Evolutionary conservation across 2,113 vertebrate species (phyloP).

Genomic region (Thalassoma bifasciatum): DNA sequence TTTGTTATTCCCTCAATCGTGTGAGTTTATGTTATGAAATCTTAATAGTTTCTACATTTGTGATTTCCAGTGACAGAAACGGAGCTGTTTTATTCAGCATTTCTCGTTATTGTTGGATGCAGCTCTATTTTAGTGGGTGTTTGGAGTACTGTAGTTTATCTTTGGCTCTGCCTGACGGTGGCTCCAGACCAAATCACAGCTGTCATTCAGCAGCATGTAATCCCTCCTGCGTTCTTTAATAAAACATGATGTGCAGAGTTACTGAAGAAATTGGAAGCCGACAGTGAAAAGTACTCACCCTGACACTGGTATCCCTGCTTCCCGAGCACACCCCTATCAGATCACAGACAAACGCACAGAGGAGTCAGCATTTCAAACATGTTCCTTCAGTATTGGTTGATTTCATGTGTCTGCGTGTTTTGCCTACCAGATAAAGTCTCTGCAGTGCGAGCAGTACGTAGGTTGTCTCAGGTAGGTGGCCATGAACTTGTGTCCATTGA

Average conservation of each 20-base stretch:
- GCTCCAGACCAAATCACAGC: constrained; percentile 62
- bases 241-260: constrained; percentile 59
- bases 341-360: constrained; percentile 70
- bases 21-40: too few species aligned
- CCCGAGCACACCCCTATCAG: constrained; percentile 96
- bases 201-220: constrained; percentile 53
- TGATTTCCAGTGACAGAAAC: too few species aligned
- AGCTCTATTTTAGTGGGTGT: not conserved
- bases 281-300: constrained; percentile 87
- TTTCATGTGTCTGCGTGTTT: constrained; percentile 6
- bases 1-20: too few species aligned
- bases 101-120: not conserved
- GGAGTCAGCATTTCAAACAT: constrained; percentile 27
- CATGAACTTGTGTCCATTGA: constrained; percentile 99
- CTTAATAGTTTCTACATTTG: too few species aligned
- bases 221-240: constrained; percentile 61
- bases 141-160: not conserved
- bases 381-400: constrained; percentile 17
- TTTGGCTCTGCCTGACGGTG: constrained; percentile 4
- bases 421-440: constrained; percentile 97
- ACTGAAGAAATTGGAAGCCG: constrained; percentile 52
- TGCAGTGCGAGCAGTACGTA: constrained; percentile 97
- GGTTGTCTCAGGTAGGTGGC: constrained; percentile 98
- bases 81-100: not conserved
- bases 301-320: constrained; percentile 99